Evolutionary conservation across 1,140 invertebrate genomes (phyloP).

Genomic region (Brachionus manjavacas): DNA sequence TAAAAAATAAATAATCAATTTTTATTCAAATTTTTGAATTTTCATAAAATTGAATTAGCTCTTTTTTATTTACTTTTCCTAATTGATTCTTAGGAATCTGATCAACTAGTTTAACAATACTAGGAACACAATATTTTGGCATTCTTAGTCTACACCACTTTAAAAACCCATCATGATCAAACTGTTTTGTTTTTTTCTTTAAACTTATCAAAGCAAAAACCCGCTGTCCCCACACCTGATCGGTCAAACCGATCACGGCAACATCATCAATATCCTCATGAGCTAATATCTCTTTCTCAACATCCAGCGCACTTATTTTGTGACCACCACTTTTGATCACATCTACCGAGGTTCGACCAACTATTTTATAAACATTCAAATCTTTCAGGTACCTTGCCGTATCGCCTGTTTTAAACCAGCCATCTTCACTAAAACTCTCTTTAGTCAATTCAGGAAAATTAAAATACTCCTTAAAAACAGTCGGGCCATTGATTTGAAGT

Average conservation of each 20-base stretch:
- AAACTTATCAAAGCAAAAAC: conserved; percentile 26
- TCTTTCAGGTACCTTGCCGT: not conserved
- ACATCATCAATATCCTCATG: not conserved
- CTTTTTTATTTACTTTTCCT: conserved; percentile 43
- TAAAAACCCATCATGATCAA: not conserved
- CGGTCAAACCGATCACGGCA: conserved; percentile 12
- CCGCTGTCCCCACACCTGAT: conserved; percentile 17
- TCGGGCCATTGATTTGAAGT: conserved; percentile 69
- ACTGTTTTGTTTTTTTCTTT: not conserved
- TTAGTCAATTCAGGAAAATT: conserved; percentile 67
- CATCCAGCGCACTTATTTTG: conserved; percentile 71
- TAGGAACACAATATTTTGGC: conserved; percentile 19
- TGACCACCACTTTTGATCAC: conserved; percentile 85
- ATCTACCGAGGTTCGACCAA: conserved; percentile 74
- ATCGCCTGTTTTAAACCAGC: conserved; percentile 69
- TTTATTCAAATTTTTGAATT: not conserved
- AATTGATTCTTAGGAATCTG: conserved; percentile 25
- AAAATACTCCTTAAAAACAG: conserved; percentile 74
- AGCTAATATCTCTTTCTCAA: conserved; percentile 61
- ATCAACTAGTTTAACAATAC: not conserved
- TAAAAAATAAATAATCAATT: no score
- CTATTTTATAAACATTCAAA: conserved; percentile 19
- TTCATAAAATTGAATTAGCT: conserved; percentile 34
- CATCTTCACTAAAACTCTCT: conserved; percentile 69
- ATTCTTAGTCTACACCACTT: not conserved